Evolutionary conservation across 2,888 invertebrate species (phyloP), one percentile per base, ranked within the genome.

Genomic region (Euspilapteryx auroguttella): DNA sequence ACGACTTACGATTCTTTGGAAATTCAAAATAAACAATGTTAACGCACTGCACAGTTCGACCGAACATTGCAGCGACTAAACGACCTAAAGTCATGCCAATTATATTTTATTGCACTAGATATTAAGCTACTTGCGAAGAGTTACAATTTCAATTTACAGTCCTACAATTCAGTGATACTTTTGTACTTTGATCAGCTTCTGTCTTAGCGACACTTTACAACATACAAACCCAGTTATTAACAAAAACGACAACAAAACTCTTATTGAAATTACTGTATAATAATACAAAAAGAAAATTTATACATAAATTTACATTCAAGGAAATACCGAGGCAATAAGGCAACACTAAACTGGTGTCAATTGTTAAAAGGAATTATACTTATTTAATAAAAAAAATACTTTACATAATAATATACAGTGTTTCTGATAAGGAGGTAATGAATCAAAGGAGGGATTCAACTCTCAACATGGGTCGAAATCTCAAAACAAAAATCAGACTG

Each of bases 91-190:
- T n/a, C n/a, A n/a, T 15, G 21, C n/a, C 11, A 49, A 50, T 53
- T 45, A 53, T 38, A 50, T 45, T 20, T 63, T 73, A 71, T 73
- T 73, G 71, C 71, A 71, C 71, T 68, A 64, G 45, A 46, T 44
- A 63, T 63, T 68, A 69, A 58, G 64, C 65, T 68, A 66, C 25
- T n/a, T n/a, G n/a, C n/a, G n/a, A n/a, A n/a, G n/a, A n/a, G n/a
- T n/a, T n/a, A n/a, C n/a, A n/a, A 45, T 41, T 50, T 52, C 49
- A 39, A 28, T 28, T 14, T 14, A 9, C 21, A 13, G 12, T 14
- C 14, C 6, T 28, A 28, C 28, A 14, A 22, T 23, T 28, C 23
- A 23, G n/a, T 10, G 14, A 22, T 9, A 29, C 7, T 11, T 71
- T 71, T 71, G 71, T 71, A 71, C 71, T 71, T 57, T 54, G 55